Percentiles rank a stretch among this genome's conserved stretches.
Conservation (phyloP, 2,888 invertebrate genomes). For the Arrhopalites spinosus region DNA sequence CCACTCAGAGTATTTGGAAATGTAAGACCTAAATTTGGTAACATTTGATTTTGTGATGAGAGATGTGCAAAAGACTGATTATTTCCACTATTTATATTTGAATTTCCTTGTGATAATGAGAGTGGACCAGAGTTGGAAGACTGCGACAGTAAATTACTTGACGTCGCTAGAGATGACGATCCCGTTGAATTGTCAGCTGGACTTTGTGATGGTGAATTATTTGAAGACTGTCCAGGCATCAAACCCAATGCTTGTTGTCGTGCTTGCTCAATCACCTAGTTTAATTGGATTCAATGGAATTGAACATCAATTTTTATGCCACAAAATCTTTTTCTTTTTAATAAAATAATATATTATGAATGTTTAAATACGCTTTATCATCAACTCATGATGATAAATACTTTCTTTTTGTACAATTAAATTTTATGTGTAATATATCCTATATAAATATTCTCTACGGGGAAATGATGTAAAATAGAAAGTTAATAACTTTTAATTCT, state of each 20-base stretch:
- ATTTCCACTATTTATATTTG: not conserved
- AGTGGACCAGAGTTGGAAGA: not conserved
- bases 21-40: slow-evolving; percentile 26
- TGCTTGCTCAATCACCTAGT: slow-evolving; percentile 80
- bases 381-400: no score
- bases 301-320: no score
- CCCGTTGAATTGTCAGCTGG: not conserved
- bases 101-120: not conserved
- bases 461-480: no score
- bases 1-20: not conserved
- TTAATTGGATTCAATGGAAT: slow-evolving; percentile 2
- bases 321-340: no score
- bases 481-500: no score
- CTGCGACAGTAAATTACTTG: slow-evolving; percentile 4
- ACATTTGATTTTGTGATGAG: slow-evolving; percentile 14
- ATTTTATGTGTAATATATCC: no score
- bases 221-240: slow-evolving; percentile 61
- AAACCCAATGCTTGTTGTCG: slow-evolving; percentile 70
- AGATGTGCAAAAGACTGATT: not conserved
- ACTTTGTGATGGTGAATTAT: not conserved
- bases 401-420: no score
- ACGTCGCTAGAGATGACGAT: not conserved
- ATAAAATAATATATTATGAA: not conserved
- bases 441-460: no score
- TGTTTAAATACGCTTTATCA: not conserved